Evolutionary conservation across 2,888 invertebrate genomes (phyloP), one percentile per base, ranked within the genome.

Genomic region (Hydraecia micacea): DNA sequence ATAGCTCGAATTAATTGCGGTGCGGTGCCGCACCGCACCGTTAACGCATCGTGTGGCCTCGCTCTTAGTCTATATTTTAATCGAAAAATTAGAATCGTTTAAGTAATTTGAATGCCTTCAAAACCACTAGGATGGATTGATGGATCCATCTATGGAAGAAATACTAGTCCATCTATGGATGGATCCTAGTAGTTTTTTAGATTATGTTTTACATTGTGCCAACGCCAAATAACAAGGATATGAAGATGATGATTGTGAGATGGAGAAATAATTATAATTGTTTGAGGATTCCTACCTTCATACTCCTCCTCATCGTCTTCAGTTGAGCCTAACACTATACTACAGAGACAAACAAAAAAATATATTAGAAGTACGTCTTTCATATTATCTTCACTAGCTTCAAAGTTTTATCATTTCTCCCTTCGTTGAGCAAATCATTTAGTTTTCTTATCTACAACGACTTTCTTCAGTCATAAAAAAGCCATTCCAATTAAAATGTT

Each of bases 401-500:
- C 32, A 49, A 46, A 58, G 63, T 32, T 49, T 65, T 28, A 36
- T 58, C 28, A 60, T 72, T 65, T 67, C 21, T 58, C 58, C 25
- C 32, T 73, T 62, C n/a, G 46, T 55, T 73, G 62, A 71, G 67
- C 55, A 73, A 77, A 42, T 62, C 39, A 73, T 36, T 70, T n/a
- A 25, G n/a, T 72, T 75, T 78, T 72, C 76, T 88, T 85, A 86
- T 88, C 83, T 68, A 46, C 58, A 76, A 76, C 18, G 58, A 75
- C 9, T 73, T 75, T 55, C 11, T 73, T 32, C 8, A 73, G 66
- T 69, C 66, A 74, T 86, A 88, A 88, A 81, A 21, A 71, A 62
- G 13, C 2, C 42, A 86, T 75, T 81, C 75, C 68, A 86, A 88
- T 89, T 87, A 85, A 83, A 76, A 73, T 32, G 58, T 75, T 63